Evolutionary conservation across 2,888 invertebrate genomes (phyloP).

Genomic region (Perdita meconis): DNA sequence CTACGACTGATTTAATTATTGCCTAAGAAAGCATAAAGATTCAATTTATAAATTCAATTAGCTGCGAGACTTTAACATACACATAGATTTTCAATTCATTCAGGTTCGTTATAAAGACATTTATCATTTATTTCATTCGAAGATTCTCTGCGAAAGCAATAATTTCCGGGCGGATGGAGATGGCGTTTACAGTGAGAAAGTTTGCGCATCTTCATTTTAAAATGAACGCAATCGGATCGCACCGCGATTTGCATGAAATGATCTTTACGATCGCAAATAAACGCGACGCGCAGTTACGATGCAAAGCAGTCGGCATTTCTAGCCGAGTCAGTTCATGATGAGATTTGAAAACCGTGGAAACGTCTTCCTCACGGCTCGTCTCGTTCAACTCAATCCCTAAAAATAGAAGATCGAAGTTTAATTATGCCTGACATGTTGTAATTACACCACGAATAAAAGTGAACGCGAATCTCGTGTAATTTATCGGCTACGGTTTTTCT

Average conservation of each 20-base stretch:
- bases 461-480: neutral
- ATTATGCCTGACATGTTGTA: neutral
- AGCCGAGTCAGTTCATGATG: constrained; percentile 15
- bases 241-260: constrained; percentile 45
- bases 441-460: neutral
- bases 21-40: no score
- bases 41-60: no score
- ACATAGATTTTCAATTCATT: neutral
- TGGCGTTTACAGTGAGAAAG: neutral
- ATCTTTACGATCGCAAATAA: constrained; percentile 27
- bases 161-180: constrained; percentile 1
- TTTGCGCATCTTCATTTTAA: constrained; percentile 18
- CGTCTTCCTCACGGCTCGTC: neutral
- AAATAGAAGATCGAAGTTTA: neutral
- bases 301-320: constrained; percentile 40
- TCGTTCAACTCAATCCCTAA: neutral
- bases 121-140: neutral
- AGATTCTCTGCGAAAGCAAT: neutral
- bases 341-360: constrained; percentile 35
- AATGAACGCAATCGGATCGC: constrained; percentile 19
- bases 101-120: neutral
- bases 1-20: no score
- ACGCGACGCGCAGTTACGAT: constrained; percentile 34
- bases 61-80: neutral
- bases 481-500: constrained; percentile 3